Evolutionary conservation across 37 sponge, comb jelly and placozoan genomes (phyloP).

Genomic region (Oscarella lobularis): DNA sequence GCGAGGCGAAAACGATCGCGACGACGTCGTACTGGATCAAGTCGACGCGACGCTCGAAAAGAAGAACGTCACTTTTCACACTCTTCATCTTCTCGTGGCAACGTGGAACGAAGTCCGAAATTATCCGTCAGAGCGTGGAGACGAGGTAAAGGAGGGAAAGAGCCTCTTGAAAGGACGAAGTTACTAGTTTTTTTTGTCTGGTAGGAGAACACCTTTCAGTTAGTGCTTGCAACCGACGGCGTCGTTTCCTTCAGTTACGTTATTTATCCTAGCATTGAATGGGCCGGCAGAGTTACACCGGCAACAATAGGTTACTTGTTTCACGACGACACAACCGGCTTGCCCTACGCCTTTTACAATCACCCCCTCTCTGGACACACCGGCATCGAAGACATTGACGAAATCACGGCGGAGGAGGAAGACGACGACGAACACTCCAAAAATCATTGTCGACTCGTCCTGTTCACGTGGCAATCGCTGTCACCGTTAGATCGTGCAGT

Average conservation of each 20-base stretch:
- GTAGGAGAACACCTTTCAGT: not conserved
- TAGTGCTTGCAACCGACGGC: not conserved
- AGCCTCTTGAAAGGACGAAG: too few relatives aligned
- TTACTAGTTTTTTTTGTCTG: too few relatives aligned
- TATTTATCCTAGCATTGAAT: not conserved
- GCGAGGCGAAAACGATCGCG: not conserved
- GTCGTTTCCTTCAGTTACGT: not conserved
- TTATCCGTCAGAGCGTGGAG: not conserved
- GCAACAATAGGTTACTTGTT: not conserved
- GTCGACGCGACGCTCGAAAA: too few relatives aligned
- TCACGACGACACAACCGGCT: not conserved
- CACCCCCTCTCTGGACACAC: too few relatives aligned
- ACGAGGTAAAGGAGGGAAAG: not conserved
- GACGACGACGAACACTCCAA: too few relatives aligned
- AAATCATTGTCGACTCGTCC: too few relatives aligned
- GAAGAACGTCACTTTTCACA: too few relatives aligned
- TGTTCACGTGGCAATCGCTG: too few relatives aligned
- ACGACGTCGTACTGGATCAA: not conserved
- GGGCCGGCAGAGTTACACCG: not conserved
- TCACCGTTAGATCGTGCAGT: too few relatives aligned
- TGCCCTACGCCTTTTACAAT: too few relatives aligned
- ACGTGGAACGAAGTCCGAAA: not conserved
- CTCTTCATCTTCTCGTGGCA: not conserved
- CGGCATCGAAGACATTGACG: too few relatives aligned
- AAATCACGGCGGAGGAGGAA: too few relatives aligned